Evolutionary conservation across 2,797 vertebrate species (phyloP).

Genomic region (Podarcis siculus): DNA sequence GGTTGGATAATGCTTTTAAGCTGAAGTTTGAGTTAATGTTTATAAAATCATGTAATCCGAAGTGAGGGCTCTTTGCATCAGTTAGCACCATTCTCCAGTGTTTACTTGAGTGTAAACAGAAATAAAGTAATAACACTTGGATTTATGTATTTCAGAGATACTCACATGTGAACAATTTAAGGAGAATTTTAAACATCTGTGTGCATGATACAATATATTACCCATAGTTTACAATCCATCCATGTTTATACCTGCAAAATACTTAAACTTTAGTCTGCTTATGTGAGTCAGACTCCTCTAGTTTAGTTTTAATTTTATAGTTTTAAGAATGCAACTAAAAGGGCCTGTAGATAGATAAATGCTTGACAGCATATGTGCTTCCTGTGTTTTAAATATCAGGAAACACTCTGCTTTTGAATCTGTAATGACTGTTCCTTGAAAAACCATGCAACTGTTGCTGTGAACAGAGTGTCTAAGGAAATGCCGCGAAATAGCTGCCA

Average conservation of each 20-base stretch:
- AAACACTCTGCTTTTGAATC: constrained; percentile 65
- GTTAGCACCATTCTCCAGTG: background rate
- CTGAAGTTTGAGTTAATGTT: background rate
- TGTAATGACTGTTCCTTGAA: constrained; percentile 15
- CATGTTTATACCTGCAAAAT: background rate
- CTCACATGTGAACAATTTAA: background rate
- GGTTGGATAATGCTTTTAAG: background rate
- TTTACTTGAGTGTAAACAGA: background rate
- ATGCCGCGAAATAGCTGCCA: background rate
- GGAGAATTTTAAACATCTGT: background rate
- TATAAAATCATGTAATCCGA: background rate
- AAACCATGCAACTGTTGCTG: constrained; percentile 44
- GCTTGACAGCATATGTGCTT: accelerated
- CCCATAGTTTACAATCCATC: background rate
- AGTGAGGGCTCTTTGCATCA: background rate
- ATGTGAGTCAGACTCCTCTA: background rate
- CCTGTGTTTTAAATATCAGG: constrained; percentile 50
- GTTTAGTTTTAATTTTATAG: background rate
- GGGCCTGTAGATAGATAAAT: constrained; percentile 26
- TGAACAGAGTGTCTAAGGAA: constrained; percentile 7
- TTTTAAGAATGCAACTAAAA: background rate
- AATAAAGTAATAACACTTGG: too few relatives aligned
- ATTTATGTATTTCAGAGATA: background rate
- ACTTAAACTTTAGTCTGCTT: background rate
- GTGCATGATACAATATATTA: background rate